phyloP scores from a whole-genome alignment of 1,140 invertebrate species.

The Nasonia vitripennis region DNA sequence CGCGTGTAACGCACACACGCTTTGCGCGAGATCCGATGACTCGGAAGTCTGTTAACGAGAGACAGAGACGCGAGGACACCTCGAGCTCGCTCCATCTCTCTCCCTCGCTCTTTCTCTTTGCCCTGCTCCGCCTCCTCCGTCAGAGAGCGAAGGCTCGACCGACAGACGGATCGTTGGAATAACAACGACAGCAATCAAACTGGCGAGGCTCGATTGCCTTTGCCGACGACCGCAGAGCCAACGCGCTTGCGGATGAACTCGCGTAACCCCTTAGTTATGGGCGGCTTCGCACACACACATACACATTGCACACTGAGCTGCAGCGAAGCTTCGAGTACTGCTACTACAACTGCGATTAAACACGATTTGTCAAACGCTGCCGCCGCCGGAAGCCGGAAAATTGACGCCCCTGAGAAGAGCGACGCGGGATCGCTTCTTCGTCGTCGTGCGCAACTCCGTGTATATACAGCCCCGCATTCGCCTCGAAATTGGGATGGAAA shows the following conservation, averaged over 20 bases:
- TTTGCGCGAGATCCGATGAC: conserved; percentile 5
- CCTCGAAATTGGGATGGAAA: conserved; percentile 7
- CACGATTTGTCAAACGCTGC: conserved; percentile 15
- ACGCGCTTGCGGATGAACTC: conserved; percentile 2
- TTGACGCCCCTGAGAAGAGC: neutral
- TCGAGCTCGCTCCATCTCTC: neutral
- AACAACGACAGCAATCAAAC: conserved; percentile 47
- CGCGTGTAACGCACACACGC: neutral
- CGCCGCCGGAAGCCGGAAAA: conserved; percentile 15
- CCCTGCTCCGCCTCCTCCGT: neutral
- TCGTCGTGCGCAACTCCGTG: neutral
- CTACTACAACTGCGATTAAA: neutral
- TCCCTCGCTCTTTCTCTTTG: neutral
- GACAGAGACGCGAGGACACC: neutral
- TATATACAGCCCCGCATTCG: neutral
- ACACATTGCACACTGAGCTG: too few species aligned
- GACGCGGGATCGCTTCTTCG: neutral
- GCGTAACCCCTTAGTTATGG: conserved; percentile 19
- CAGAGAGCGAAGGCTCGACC: neutral
- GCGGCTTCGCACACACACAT: neutral
- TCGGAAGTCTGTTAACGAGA: conserved; percentile 22
- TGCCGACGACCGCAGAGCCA: neutral
- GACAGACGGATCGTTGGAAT: conserved; percentile 36
- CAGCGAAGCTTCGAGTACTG: neutral
- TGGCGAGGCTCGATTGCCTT: conserved; percentile 40